Conservation (phyloP, 2,888 invertebrate species). For the Nemurella pictetii region DNA sequence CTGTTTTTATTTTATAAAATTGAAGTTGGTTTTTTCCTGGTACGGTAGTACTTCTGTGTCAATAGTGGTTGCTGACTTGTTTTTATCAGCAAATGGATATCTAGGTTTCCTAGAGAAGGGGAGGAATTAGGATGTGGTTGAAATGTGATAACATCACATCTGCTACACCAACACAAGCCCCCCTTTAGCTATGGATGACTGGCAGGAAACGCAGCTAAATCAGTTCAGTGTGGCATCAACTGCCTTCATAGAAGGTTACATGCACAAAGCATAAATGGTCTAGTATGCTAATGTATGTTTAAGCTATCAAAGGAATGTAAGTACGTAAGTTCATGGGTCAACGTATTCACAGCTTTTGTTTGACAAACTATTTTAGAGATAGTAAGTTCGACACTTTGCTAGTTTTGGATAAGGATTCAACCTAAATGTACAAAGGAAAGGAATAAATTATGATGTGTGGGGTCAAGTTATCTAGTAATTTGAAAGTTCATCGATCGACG, state of each 20-base stretch:
- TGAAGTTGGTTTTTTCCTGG: too few relatives aligned
- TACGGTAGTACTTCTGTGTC: too few relatives aligned
- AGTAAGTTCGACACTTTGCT: neutral
- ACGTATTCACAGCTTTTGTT: neutral
- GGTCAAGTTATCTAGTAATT: neutral
- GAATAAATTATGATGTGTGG: neutral
- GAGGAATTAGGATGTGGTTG: neutral
- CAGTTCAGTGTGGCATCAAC: neutral
- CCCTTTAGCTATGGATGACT: neutral
- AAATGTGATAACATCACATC: slow-evolving; percentile 1
- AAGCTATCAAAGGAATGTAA: too few relatives aligned
- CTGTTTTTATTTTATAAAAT: too few relatives aligned
- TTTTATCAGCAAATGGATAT: neutral
- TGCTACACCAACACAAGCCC: neutral
- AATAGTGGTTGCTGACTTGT: too few relatives aligned
- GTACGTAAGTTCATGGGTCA: neutral
- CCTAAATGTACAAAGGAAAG: neutral
- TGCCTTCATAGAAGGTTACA: neutral
- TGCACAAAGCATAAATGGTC: neutral
- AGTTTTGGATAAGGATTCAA: neutral
- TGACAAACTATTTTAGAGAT: neutral
- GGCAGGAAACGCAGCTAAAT: neutral
- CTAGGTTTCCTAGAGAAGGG: neutral
- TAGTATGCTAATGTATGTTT: too few relatives aligned
- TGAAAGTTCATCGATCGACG: neutral